These are phyloP conservation scores for Aptenodytes patagonicus DNA, from an alignment of 2,113 vertebrate species.

Conservation along the genomic window DNA sequence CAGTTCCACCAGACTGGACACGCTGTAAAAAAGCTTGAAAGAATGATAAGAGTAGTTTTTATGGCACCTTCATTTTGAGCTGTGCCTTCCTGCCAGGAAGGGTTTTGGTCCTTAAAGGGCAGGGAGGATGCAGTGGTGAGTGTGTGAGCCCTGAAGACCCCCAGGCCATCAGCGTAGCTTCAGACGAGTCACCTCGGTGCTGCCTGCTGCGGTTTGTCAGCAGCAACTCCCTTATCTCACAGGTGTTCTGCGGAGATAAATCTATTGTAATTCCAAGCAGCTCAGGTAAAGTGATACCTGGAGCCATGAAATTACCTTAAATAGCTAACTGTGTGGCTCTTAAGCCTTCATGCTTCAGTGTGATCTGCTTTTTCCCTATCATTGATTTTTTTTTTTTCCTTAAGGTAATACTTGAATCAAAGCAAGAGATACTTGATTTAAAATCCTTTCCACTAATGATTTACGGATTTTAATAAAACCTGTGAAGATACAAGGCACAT, in stretches of 20 bases:
- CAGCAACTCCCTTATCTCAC: not conserved
- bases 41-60: not conserved
- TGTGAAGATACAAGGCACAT: not conserved
- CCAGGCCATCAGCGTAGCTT: not conserved
- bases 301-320: not conserved
- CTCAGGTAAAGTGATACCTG: slow-evolving; percentile 41
- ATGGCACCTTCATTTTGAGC: not conserved
- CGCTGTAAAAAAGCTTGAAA: not conserved
- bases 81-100: not conserved
- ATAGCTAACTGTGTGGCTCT: not conserved
- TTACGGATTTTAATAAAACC: not conserved
- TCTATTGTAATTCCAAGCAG: not conserved
- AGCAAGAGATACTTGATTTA: not conserved
- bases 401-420: not conserved
- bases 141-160: not conserved
- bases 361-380: not conserved
- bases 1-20: not conserved
- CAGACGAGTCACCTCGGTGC: not conserved
- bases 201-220: not conserved
- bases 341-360: not conserved
- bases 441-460: not conserved
- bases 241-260: slow-evolving; percentile 36
- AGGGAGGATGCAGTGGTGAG: not conserved
- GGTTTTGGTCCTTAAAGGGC: not conserved
- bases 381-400: not conserved